Evolutionary conservation across 2,888 invertebrate species (phyloP), one percentile per base, ranked within the genome.

Genomic region (Morpho deidamia): DNA sequence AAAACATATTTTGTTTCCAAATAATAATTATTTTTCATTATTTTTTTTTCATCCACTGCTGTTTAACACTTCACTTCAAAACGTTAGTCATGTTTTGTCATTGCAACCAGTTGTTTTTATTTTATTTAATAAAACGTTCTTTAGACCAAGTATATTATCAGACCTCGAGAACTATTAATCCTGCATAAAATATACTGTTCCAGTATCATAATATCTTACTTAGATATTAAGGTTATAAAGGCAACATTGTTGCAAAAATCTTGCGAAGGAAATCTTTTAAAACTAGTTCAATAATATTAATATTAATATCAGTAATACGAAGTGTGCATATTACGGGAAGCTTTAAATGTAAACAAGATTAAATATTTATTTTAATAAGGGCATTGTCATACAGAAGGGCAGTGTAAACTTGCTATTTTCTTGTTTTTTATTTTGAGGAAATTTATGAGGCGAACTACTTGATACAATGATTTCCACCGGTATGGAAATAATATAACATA

Each of bases 241-340:
- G 48, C 42, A 48, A 58, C 57, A 58, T 37, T 54, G 57, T 58
- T 52, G 58, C 58, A 52, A 58, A 57, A 45, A 55, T 52, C 35
- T 44, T 38, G 39, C 40, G 34, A 52, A 49, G 48, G 47, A 58
- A 51, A 54, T n/a, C 40, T 47, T 52, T 54, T 55, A 51, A 58
- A 58, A 54, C 58, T 45, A 55, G 58, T 55, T 51, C 48, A 45
- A 12, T 48, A 32, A 10, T 51, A 58, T 58, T 35, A 58, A 58
- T 58, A 56, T 55, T 55, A 56, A 56, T 51, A 53, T 1, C 40
- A 39, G 10, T 45, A 53, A 44, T 47, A 43, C 34, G 23, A 37
- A 51, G 38, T 44, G 45, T 43, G 45, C 51, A 51, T 53, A 49
- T 11, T 49, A 35, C 45, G 51, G 44, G 39, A 51, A 51, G 34